Conservation (phyloP, 2,888 invertebrate genomes). For the Agonopterix arenella region DNA sequence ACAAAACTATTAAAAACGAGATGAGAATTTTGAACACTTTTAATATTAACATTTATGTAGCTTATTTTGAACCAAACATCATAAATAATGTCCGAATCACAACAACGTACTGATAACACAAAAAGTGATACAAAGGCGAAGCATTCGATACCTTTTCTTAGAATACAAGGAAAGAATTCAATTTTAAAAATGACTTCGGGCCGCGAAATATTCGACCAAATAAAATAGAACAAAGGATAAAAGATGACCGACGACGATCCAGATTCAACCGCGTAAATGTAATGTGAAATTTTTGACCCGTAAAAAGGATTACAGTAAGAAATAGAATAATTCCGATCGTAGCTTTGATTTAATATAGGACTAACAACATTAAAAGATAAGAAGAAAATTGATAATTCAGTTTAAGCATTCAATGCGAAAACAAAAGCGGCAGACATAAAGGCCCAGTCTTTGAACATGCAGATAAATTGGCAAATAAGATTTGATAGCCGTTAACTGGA, state of each 20-base stretch:
- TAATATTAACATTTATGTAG: slow-evolving; percentile 18
- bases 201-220: slow-evolving; percentile 57
- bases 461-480: slow-evolving; percentile 53
- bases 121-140: slow-evolving; percentile 76
- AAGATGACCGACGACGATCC: slow-evolving; percentile 40
- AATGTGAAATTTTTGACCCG: slow-evolving; percentile 5
- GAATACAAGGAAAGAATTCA: slow-evolving; percentile 72
- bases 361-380: slow-evolving; percentile 14
- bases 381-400: slow-evolving; percentile 15
- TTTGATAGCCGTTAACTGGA: slow-evolving; percentile 52
- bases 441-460: slow-evolving; percentile 24
- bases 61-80: slow-evolving; percentile 42
- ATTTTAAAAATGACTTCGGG: slow-evolving; percentile 59
- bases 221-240: slow-evolving; percentile 48
- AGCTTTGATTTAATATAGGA: background rate
- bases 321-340: no score
- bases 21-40: slow-evolving; percentile 10
- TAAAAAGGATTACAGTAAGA: no score
- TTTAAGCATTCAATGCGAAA: slow-evolving; percentile 22
- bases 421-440: slow-evolving; percentile 19
- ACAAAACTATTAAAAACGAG: slow-evolving; percentile 4
- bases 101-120: slow-evolving; percentile 59
- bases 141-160: slow-evolving; percentile 72
- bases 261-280: background rate
- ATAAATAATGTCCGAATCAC: slow-evolving; percentile 63